Base-by-base conservation (phyloP, 2,888 invertebrate species). In the Athalia cordata region DNA sequence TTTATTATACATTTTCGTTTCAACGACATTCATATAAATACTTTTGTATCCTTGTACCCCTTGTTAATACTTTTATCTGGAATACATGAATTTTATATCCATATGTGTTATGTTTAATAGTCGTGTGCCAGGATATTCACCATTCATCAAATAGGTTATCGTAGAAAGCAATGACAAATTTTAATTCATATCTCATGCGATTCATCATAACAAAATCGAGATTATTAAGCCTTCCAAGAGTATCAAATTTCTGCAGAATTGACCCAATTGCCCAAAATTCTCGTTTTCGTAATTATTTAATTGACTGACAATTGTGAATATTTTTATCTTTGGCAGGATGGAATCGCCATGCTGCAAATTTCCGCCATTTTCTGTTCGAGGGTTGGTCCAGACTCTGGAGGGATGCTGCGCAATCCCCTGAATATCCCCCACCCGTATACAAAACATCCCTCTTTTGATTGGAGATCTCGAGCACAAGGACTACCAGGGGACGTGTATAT, bases 331-430 rank as follows among this genome's bases (percentile, higher is more conserved):
- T 47, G 11, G 43, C 43, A 15, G 9, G 8, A 47, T 1, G 4
- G 65, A 65, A 47, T 49, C 65, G 45, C 72, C 72, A 59, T 72
- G 72, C 57, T 64, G 75, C 75, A 29, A 75, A 75, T 75, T 75
- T 49, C 72, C 75, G 75, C 75, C 75, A 75, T 75, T 50, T 75
- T 75, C 59, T 62, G 29, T 15, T 11, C 15, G 75, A 61, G 75
- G 75, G 64, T 62, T 75, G 75, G 75, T 75, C 75, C 75, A 43
- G 49, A 29, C 29, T 29, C 29, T 29, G 1, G 29, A 75, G 75
- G 75, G 75, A 75, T 75, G 75, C 75, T 75, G 75, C 62, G 75
- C 75, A 50, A 75, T 75, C 43, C 50, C 47, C 11, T 29, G 59
- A 13, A n/a, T 57, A 15, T 47, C 47, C 8, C 43, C 72, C 7